Evolutionary conservation across 1,140 invertebrate genomes (phyloP).

Genomic region (Venustaconcha ellipsiformis): DNA sequence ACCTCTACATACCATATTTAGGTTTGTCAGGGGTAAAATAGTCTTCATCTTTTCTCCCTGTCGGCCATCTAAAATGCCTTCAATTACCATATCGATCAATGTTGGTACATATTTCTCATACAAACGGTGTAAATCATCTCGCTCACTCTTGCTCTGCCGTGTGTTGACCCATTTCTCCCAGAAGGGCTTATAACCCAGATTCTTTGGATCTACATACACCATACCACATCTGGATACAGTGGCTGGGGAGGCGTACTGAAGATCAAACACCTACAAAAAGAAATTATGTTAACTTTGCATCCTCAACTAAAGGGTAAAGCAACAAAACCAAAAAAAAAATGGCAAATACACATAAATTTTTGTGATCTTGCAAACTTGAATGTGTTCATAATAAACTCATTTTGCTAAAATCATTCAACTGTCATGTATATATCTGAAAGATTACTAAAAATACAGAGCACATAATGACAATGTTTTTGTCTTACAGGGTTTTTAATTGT

Average conservation of each 20-base stretch:
- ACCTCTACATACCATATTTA: conserved; percentile 80
- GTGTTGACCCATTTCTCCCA: conserved; percentile 81
- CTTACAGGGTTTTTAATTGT: too few species aligned
- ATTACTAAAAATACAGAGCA: too few species aligned
- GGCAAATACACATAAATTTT: too few species aligned
- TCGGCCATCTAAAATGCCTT: conserved; percentile 78
- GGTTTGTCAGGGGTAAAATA: conserved; percentile 84
- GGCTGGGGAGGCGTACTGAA: conserved; percentile 76
- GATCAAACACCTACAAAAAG: conserved; percentile 79
- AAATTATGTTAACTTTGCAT: neutral
- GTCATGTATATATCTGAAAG: too few species aligned
- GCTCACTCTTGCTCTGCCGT: conserved; percentile 58
- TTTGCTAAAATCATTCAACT: too few species aligned
- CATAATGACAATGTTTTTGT: too few species aligned
- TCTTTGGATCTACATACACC: conserved; percentile 82
- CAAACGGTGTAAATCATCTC: conserved; percentile 72
- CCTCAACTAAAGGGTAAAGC: too few species aligned
- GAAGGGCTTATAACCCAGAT: conserved; percentile 86
- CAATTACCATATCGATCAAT: conserved; percentile 80
- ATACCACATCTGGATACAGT: conserved; percentile 71
- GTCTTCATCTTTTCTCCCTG: conserved; percentile 80
- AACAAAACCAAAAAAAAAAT: too few species aligned
- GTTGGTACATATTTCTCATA: conserved; percentile 82
- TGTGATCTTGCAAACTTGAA: too few species aligned
- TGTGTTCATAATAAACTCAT: too few species aligned